Base-by-base conservation (phyloP, 2,113 vertebrate genomes). In the Alosa alosa region DNA sequence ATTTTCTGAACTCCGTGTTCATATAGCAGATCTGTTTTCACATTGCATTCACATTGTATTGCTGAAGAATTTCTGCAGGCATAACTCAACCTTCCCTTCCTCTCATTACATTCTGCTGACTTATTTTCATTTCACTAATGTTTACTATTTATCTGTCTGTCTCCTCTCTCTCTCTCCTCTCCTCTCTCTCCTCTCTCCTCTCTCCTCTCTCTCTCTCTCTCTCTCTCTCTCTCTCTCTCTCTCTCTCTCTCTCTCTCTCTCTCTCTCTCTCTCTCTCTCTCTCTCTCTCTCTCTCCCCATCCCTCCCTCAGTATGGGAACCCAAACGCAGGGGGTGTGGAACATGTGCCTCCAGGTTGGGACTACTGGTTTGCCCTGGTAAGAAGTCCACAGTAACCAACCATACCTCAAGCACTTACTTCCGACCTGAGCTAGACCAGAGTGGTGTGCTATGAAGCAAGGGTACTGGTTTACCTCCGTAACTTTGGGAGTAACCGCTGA, bases 301-400 rank as follows among this genome's bases (percentile, higher is more conserved):
- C 7, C 55, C 36, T 49, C 84, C 68, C 20, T 36, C 92, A 99
- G 98, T 99, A 99, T 0, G 98, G 98, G 44, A 94, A 95, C 90
- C 91, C 95, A 0, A 95, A 95, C 85, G 97, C 97, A 47, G 98
- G 98, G 8, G 97, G 98, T 45, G 91, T 99, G 55, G 94, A 95
- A 84, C 97, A 99, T 0, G 93, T 99, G 6, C 98, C 98, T 83
- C 96, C 95, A 20, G 98, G 97, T 84, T 99, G 98, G 98, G 98
- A 91, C 93, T 96, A 96, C 87, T 99, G 98, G 98, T 96, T 97
- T 82, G 98, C 96, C 55, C 93, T 99, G 97, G 97, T 99, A 92
- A 94, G 97, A 55, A 6, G 41, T 44, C 41, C 2, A 1, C 7
- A 9, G 46, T 25, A 20, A 55, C 31, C 18, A 20, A 17, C 52